phyloP scores from a whole-genome alignment of 2,797 vertebrate species.

The Cyprinodon diabolis region DNA sequence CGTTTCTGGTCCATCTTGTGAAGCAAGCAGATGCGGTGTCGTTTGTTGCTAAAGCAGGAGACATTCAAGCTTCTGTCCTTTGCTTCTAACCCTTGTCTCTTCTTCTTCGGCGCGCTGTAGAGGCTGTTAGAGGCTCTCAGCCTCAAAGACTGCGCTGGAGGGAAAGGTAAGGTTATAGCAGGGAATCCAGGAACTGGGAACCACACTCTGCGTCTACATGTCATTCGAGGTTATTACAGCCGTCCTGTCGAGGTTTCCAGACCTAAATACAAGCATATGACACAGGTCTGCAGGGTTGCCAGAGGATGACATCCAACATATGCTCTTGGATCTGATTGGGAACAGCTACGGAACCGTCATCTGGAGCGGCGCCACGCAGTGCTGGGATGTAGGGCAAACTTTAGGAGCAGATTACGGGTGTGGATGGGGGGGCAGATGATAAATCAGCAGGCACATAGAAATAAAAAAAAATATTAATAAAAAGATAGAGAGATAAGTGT shows the following conservation, averaged over 20 bases:
- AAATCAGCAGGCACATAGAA: not conserved
- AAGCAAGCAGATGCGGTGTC: slow-evolving; percentile 59
- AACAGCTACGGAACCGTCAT: slow-evolving; percentile 29
- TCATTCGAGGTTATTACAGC: slow-evolving; percentile 40
- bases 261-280: slow-evolving; percentile 35
- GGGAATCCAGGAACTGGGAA: slow-evolving; percentile 41
- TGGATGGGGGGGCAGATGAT: not conserved
- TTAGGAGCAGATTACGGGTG: slow-evolving; percentile 41
- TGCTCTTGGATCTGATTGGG: slow-evolving; percentile 4
- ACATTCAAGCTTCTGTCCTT: slow-evolving; percentile 44
- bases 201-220: slow-evolving; percentile 59
- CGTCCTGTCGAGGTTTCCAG: slow-evolving; percentile 32
- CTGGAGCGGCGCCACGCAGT: slow-evolving; percentile 38
- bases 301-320: slow-evolving; percentile 9
- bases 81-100: slow-evolving; percentile 48
- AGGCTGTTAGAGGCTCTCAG: slow-evolving; percentile 58
- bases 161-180: slow-evolving; percentile 56
- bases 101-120: slow-evolving; percentile 49
- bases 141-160: slow-evolving; percentile 65
- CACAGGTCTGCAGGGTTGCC: slow-evolving; percentile 36
- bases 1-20: slow-evolving; percentile 84
- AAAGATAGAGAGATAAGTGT: too few species aligned
- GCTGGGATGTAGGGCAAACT: slow-evolving; percentile 58
- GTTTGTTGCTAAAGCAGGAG: slow-evolving; percentile 55
- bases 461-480: not conserved